Evolutionary conservation across 2,888 invertebrate species (phyloP).

Genomic region (Brenthis daphne): DNA sequence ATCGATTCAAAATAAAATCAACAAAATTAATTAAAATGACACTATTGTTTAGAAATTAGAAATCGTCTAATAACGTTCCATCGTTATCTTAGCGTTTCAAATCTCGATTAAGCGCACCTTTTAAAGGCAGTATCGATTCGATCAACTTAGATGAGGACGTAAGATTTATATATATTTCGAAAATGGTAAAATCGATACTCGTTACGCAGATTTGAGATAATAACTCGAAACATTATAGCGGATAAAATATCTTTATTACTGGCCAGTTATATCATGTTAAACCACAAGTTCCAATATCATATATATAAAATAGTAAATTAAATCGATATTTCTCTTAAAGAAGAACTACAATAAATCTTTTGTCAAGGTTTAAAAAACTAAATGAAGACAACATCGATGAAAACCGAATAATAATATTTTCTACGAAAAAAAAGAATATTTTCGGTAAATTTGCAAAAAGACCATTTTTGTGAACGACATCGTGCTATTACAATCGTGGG

Average conservation of each 20-base stretch:
- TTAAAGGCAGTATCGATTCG: constrained; percentile 25
- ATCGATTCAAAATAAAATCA: not conserved
- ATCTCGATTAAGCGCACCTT: constrained; percentile 35
- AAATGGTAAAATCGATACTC: constrained; percentile 30
- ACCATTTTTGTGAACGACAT: constrained; percentile 58
- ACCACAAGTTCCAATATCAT: not conserved
- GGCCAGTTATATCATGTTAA: constrained; percentile 10
- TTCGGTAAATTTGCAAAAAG: constrained; percentile 28
- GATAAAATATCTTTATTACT: constrained; percentile 16
- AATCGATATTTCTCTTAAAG: not conserved
- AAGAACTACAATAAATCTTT: too few species aligned
- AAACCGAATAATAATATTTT: too few species aligned
- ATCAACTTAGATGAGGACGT: constrained; percentile 30
- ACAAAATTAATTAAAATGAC: not conserved
- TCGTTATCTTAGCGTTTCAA: constrained; percentile 25
- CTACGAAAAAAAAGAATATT: too few species aligned
- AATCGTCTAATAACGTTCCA: constrained; percentile 17
- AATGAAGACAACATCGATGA: too few species aligned
- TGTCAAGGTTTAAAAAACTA: not conserved
- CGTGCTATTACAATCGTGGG: constrained; percentile 76
- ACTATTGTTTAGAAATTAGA: constrained; percentile 15
- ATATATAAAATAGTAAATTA: not conserved
- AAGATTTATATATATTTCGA: constrained; percentile 27
- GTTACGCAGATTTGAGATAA: constrained; percentile 32
- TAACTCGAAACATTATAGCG: constrained; percentile 24